Conservation (phyloP, 2,888 invertebrate genomes). For the Drosophila demipolita region DNA sequence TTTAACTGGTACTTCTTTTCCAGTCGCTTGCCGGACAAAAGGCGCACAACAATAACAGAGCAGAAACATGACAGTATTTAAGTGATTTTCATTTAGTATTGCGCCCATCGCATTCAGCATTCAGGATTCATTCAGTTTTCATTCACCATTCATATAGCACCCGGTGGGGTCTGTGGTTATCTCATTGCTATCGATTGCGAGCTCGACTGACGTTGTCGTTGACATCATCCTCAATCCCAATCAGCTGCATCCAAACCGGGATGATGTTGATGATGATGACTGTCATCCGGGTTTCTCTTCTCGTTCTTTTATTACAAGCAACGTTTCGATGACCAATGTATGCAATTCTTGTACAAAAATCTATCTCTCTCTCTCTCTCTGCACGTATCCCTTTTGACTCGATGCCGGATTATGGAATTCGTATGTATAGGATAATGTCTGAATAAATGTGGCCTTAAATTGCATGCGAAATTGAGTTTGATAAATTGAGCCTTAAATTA, state of each 20-base stretch:
- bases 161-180: slow-evolving; percentile 11
- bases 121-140: background rate
- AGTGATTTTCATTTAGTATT: slow-evolving; percentile 67
- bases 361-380: background rate
- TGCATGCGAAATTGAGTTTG: slow-evolving; percentile 47
- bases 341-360: slow-evolving; percentile 45
- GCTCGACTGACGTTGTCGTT: background rate
- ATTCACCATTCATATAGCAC: slow-evolving; percentile 29
- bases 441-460: slow-evolving; percentile 49
- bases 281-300: slow-evolving; percentile 41
- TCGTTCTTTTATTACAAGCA: slow-evolving; percentile 49
- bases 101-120: slow-evolving; percentile 11
- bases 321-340: slow-evolving; percentile 52
- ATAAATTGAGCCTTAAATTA: slow-evolving; percentile 35
- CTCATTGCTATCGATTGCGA: slow-evolving; percentile 33
- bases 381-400: background rate
- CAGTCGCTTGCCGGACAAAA: slow-evolving; percentile 41
- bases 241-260: slow-evolving; percentile 45
- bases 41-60: slow-evolving; percentile 49
- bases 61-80: slow-evolving; percentile 53
- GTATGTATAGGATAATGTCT: slow-evolving; percentile 38
- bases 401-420: slow-evolving; percentile 29
- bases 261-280: slow-evolving; percentile 42
- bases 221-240: slow-evolving; percentile 35
- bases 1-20: slow-evolving; percentile 61